Evolutionary conservation across 2,113 vertebrate genomes (phyloP).

Genomic region (Scartelaos histophorus): DNA sequence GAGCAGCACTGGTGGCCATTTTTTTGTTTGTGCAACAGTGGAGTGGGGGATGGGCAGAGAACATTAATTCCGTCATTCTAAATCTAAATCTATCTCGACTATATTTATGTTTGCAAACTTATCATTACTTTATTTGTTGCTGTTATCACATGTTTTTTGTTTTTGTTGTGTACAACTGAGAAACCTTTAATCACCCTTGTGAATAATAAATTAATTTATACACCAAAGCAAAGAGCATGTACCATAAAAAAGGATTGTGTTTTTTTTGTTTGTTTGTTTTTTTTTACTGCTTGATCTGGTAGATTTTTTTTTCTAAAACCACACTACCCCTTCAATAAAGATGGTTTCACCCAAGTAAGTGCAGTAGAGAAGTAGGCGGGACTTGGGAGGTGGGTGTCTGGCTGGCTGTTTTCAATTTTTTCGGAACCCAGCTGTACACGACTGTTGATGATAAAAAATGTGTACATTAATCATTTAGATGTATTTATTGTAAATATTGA

Average conservation of each 20-base stretch:
- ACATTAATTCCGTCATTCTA: background rate
- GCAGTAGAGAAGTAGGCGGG: constrained; percentile 41
- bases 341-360: constrained; percentile 66
- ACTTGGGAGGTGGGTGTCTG: constrained; percentile 29
- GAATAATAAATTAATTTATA: background rate
- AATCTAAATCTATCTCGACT: background rate
- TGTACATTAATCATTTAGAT: background rate
- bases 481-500: background rate
- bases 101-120: background rate
- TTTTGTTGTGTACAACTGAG: background rate
- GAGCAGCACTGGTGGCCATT: constrained; percentile 73
- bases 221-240: no score
- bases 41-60: constrained; percentile 49
- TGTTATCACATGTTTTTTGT: background rate
- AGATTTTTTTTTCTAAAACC: background rate
- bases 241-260: no score
- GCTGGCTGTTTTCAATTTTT: constrained; percentile 40
- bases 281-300: background rate
- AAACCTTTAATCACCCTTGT: background rate
- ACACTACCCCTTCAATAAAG: constrained; percentile 30
- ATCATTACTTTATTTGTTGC: background rate
- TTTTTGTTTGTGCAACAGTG: constrained; percentile 65
- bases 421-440: constrained; percentile 22
- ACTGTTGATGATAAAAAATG: constrained; percentile 7
- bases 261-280: background rate